A percentile compares a stretch with the other conserved stretches of the same genome.
Evolutionary conservation across 2,113 vertebrate species (phyloP).

Genomic region (Oreotrochilus melanogaster): DNA sequence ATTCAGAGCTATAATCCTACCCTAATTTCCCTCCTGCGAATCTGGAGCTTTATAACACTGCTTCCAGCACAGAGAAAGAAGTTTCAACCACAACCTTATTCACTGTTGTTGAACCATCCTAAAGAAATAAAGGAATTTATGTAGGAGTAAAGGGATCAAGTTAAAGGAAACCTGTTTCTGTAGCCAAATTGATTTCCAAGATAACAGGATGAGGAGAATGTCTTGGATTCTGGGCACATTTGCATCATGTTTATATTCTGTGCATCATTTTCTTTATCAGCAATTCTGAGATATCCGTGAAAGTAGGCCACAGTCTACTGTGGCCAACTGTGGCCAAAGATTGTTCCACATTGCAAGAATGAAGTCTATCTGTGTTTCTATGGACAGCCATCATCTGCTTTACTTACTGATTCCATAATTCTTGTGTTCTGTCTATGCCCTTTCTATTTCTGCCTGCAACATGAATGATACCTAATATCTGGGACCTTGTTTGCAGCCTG

Average conservation of each 20-base stretch:
- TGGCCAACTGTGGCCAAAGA: not conserved
- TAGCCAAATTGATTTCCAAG: not conserved
- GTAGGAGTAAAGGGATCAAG: not conserved
- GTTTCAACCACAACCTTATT: not conserved
- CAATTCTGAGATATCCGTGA: not conserved
- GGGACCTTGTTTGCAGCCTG: not conserved
- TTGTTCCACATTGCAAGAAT: not conserved
- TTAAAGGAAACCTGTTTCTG: not conserved
- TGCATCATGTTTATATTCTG: not conserved
- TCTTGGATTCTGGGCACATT: not conserved
- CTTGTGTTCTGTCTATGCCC: not conserved
- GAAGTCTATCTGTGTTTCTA: not conserved
- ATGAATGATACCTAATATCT: not conserved
- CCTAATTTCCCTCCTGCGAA: not conserved
- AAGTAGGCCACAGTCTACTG: not conserved
- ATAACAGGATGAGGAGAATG: not conserved
- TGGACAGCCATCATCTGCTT: not conserved
- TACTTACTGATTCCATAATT: not conserved
- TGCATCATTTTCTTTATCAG: not conserved
- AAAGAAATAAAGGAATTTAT: not conserved
- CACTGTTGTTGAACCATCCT: not conserved
- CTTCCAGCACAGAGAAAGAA: not conserved
- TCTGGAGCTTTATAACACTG: not conserved
- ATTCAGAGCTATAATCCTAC: not conserved
- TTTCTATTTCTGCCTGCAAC: not conserved